Evolutionary conservation across 1,140 invertebrate genomes (phyloP).

Genomic region (Gryllus bimaculatus): DNA sequence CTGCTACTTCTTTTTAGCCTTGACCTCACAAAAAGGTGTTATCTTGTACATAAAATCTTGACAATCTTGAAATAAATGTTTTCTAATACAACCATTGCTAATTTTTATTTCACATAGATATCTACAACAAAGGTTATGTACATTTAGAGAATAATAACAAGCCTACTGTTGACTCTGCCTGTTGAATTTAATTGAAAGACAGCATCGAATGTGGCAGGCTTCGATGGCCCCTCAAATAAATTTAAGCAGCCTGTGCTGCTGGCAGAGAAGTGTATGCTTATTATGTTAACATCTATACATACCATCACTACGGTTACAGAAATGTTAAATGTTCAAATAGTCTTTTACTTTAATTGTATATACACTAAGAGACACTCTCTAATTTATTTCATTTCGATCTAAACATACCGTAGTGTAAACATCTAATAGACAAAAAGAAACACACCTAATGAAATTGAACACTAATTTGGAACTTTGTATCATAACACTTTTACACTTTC

Average conservation of each 20-base stretch:
- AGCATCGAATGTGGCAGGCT: slow-evolving; percentile 2
- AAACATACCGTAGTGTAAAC: not conserved
- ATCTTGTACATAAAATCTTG: no score
- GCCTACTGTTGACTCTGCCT: not conserved
- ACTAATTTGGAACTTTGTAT: not conserved
- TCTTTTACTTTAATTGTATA: not conserved
- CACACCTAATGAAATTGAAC: not conserved
- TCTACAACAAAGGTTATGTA: not conserved
- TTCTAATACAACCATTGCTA: not conserved
- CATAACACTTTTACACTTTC: not conserved
- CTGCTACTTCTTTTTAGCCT: no score
- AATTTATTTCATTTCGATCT: not conserved
- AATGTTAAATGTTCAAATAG: not conserved
- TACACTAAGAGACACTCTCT: not conserved
- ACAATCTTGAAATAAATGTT: not conserved
- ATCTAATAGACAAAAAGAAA: not conserved
- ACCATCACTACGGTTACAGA: not conserved
- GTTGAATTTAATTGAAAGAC: not conserved
- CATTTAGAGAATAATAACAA: not conserved
- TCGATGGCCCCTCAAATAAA: not conserved
- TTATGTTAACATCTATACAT: not conserved
- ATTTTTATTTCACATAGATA: not conserved
- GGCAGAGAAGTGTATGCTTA: not conserved
- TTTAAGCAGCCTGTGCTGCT: not conserved
- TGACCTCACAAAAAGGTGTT: no score